Conservation (phyloP, 2,888 invertebrate genomes). For the Diplazon laetatorius region DNA sequence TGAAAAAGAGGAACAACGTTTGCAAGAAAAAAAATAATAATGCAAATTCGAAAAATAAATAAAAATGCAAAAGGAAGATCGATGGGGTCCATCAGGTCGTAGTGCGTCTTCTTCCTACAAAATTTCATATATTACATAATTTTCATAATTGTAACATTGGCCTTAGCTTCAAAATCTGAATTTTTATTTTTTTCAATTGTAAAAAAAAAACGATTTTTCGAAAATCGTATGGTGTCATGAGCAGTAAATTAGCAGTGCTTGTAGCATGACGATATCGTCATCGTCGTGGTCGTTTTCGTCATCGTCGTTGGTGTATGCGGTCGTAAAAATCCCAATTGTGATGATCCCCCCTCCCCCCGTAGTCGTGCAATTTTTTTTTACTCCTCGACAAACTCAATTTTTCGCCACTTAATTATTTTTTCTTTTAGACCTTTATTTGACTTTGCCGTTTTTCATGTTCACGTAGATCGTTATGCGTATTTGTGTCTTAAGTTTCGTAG, state of each 20-base stretch:
- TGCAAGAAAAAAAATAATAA: too few species aligned
- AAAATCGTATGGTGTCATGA: too few species aligned
- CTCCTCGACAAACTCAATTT: neutral
- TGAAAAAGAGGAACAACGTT: too few species aligned
- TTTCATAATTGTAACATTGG: neutral
- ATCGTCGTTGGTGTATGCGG: conserved; percentile 13
- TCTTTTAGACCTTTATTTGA: conserved; percentile 9
- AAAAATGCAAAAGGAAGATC: too few species aligned
- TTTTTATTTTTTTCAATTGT: too few species aligned
- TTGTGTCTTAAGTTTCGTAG: conserved; percentile 39
- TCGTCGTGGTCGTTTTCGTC: conserved; percentile 21
- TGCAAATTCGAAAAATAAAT: too few species aligned
- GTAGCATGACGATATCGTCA: conserved; percentile 75
- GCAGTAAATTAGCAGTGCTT: conserved; percentile 36
- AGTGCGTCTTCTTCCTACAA: too few species aligned
- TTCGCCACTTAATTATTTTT: neutral
- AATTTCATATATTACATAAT: too few species aligned
- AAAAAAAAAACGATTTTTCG: neutral
- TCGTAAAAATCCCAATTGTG: conserved; percentile 27
- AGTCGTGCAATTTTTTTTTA: conserved; percentile 13
- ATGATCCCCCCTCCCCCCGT: conserved; percentile 1
- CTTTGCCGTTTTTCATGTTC: conserved; percentile 30
- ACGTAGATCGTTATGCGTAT: conserved; percentile 15
- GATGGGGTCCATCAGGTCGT: too few species aligned
- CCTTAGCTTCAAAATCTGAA: neutral